Conservation (phyloP, 1,140 invertebrate species). For the Drosophila kanapiae region DNA sequence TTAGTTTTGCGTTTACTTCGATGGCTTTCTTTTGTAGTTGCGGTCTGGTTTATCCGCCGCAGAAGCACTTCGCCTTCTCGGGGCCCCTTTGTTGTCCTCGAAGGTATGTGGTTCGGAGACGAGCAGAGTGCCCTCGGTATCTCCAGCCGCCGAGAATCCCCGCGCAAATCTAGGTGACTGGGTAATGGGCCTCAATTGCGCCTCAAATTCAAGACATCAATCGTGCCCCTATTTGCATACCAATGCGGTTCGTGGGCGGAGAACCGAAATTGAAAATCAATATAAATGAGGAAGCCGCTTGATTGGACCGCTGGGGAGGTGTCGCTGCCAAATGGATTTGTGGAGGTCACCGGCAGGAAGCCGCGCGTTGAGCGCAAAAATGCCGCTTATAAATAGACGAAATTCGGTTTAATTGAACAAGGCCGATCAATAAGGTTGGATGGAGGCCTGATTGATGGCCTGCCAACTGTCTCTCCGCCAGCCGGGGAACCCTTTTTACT, state of each 20-base stretch:
- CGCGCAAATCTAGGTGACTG: constrained; percentile 68
- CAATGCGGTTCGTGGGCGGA: constrained; percentile 14
- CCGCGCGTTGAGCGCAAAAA: constrained; percentile 40
- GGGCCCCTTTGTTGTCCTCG: constrained; percentile 6
- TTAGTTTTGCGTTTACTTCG: constrained; percentile 72
- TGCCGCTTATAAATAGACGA: constrained; percentile 33
- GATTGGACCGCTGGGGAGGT: constrained; percentile 48
- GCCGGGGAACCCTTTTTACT: constrained; percentile 7
- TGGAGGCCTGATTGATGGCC: constrained; percentile 26
- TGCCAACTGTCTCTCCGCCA: background rate
- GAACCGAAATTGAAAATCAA: constrained; percentile 60
- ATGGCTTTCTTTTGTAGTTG: constrained; percentile 68
- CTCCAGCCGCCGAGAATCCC: constrained; percentile 37
- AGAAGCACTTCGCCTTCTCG: constrained; percentile 4
- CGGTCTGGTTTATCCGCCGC: constrained; percentile 44
- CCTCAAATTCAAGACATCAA: constrained; percentile 68
- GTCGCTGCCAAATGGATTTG: constrained; percentile 44
- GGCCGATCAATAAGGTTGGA: constrained; percentile 25
- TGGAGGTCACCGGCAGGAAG: constrained; percentile 40
- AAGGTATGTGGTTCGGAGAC: constrained; percentile 16
- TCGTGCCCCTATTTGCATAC: constrained; percentile 41
- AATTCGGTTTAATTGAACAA: constrained; percentile 43
- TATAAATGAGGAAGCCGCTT: constrained; percentile 69
- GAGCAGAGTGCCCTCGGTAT: constrained; percentile 21
- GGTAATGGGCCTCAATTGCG: constrained; percentile 78